These are phyloP conservation scores for Ctenopoma multispine DNA, from an alignment of 2,797 vertebrate species.

Conservation along the genomic window DNA sequence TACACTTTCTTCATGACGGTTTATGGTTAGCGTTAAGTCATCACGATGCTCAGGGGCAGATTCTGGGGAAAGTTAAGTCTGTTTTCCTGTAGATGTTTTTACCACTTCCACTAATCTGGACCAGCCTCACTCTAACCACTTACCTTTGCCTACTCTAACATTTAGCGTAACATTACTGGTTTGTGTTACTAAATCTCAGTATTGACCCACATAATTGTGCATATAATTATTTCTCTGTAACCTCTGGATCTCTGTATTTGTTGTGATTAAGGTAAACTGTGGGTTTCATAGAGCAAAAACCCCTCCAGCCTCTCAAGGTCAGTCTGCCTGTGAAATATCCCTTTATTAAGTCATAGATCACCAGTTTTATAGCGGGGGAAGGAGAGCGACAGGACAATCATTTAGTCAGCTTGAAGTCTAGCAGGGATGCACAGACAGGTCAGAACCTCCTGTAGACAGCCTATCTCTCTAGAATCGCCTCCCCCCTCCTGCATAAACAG, in stretches of 20 bases:
- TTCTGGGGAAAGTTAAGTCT: too few relatives aligned
- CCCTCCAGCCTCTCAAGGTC: constrained; percentile 53
- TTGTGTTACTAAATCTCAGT: too few relatives aligned
- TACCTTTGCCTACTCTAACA: too few relatives aligned
- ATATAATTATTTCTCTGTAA: not conserved
- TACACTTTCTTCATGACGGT: too few relatives aligned
- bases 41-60: too few relatives aligned
- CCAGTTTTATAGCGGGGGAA: constrained; percentile 40
- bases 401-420: constrained; percentile 47
- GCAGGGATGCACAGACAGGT: constrained; percentile 57
- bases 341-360: constrained; percentile 42
- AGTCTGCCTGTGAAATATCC: constrained; percentile 45
- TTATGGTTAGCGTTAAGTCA: too few relatives aligned
- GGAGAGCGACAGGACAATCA: constrained; percentile 36
- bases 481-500: constrained; percentile 22
- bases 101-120: too few relatives aligned
- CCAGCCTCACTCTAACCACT: too few relatives aligned
- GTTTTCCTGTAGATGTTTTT: too few relatives aligned
- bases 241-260: not conserved
- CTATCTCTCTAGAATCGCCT: constrained; percentile 37
- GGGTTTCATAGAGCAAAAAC: constrained; percentile 25
- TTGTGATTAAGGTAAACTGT: constrained; percentile 8
- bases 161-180: too few relatives aligned
- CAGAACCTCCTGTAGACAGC: constrained; percentile 50
- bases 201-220: too few relatives aligned